phyloP scores from a whole-genome alignment of 2,113 vertebrate species.

The Psettodes erumei region DNA sequence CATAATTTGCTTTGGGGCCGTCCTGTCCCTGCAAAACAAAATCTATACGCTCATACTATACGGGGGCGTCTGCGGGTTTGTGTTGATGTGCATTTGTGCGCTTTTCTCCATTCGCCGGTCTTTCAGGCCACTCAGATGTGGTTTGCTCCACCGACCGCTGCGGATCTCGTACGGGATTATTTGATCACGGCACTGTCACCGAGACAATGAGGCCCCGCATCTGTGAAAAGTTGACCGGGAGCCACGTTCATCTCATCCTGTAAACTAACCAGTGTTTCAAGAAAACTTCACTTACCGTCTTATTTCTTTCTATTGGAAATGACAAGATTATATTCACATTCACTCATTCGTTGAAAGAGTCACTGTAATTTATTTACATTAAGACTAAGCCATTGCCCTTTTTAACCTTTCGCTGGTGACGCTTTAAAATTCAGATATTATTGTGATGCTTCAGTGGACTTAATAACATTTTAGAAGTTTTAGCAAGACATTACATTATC shows the following conservation, averaged over 20 bases:
- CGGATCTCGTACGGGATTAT: slow-evolving; percentile 2
- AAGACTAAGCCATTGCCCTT: no score
- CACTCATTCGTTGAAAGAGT: no score
- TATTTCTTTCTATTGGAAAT: neutral
- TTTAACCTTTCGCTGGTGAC: no score
- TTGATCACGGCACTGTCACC: neutral
- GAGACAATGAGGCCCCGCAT: slow-evolving; percentile 1
- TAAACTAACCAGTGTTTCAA: slow-evolving; percentile 11
- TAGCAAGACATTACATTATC: no score
- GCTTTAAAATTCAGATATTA: no score
- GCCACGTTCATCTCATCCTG: slow-evolving; percentile 1
- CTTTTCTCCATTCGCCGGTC: neutral
- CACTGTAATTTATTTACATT: no score
- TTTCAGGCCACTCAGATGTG: neutral
- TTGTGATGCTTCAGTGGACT: no score
- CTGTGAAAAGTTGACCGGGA: slow-evolving; percentile 13
- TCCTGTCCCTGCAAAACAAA: slow-evolving; percentile 17
- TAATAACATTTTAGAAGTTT: no score
- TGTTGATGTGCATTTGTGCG: neutral
- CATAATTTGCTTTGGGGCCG: slow-evolving; percentile 43
- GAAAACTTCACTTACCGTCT: neutral
- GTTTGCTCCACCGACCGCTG: slow-evolving; percentile 21
- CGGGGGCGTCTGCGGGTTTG: neutral
- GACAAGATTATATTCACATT: neutral
- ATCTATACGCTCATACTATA: slow-evolving; percentile 13